Evolutionary conservation across 23 tunicate genomes (phyloP), one percentile per base, ranked within the genome.

Genomic region (Diplosoma virens): DNA sequence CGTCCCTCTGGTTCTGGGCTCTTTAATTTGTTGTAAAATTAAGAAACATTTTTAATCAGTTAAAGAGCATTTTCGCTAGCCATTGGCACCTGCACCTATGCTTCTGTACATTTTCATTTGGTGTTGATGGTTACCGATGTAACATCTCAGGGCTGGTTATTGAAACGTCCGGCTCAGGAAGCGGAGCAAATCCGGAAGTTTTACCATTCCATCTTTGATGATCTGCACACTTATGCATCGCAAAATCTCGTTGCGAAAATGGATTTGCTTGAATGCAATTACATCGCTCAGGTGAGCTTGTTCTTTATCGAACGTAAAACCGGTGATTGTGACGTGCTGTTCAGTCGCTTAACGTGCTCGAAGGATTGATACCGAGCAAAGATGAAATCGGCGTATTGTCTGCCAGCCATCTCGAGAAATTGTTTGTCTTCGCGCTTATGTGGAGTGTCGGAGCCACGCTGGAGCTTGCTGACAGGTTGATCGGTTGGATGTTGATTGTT

Each of bases 361-460:
- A 79, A 73, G 99, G 99, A 23, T 63, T 88, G 77, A 94, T 94
- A 36, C 99, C 99, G 33, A 78, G 87, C 81, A 87, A 88, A 58
- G 99, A 94, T 0, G 98, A 93, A 26, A 89, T 29, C 28, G 89
- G 90, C 35, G 74, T 80, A 18, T 79, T 84, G 18, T 70, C 90
- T 31, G 73, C 67, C 20, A 33, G 24, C 31, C 89, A 82, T 58
- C 61, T 94, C 25, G 81, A 88, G 35, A 54, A 81, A 47, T 69
- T 94, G 29, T 94, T 94, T 54, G 68, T 94, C 16, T 94, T 94
- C 56, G 71, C 86, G n/a, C 80, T 94, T 9, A 88, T 94, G 99
- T 94, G 99, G 99, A 87, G 95, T 52, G 73, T 94, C 25, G 99
- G 99, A 3, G 94, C 95, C 0, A 80, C 87, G 0, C 79, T 94